phyloP scores from a whole-genome alignment of 1,140 invertebrate species.

The Drosophila mauritiana region DNA sequence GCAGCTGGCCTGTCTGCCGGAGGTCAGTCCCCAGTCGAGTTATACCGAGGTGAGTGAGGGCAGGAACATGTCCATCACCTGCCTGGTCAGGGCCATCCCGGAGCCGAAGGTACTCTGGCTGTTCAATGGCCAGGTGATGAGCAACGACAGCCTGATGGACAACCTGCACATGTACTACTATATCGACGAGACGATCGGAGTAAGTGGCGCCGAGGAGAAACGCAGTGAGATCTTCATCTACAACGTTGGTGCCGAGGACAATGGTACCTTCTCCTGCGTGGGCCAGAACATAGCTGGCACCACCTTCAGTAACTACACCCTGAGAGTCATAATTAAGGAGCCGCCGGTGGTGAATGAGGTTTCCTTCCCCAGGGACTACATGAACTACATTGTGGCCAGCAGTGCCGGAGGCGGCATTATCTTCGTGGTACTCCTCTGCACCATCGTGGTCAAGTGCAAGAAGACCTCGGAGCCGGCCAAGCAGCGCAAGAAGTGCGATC shows the following conservation, averaged over 20 bases:
- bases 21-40: conserved; percentile 88
- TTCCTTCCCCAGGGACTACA: conserved; percentile 88
- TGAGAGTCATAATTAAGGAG: conserved; percentile 90
- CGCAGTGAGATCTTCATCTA: conserved; percentile 91
- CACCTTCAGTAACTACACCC: conserved; percentile 90
- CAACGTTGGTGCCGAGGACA: conserved; percentile 90
- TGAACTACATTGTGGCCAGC: conserved; percentile 87
- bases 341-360: conserved; percentile 88
- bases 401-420: conserved; percentile 87
- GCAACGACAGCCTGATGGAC: conserved; percentile 88
- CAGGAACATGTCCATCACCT: conserved; percentile 91
- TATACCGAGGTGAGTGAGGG: conserved; percentile 91
- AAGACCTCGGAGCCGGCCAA: conserved; percentile 86
- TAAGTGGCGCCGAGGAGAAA: conserved; percentile 88
- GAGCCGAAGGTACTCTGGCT: conserved; percentile 92
- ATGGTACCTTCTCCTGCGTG: conserved; percentile 92
- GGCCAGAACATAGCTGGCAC: conserved; percentile 93
- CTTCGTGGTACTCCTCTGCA: conserved; percentile 87
- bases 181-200: conserved; percentile 87
- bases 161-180: conserved; percentile 89
- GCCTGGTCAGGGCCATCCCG: conserved; percentile 91
- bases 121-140: conserved; percentile 91
- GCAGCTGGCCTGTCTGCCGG: conserved; percentile 93
- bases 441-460: conserved; percentile 88
- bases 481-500: conserved; percentile 85